Base-by-base conservation (phyloP, 1,140 invertebrate genomes). In the Atta texana region DNA sequence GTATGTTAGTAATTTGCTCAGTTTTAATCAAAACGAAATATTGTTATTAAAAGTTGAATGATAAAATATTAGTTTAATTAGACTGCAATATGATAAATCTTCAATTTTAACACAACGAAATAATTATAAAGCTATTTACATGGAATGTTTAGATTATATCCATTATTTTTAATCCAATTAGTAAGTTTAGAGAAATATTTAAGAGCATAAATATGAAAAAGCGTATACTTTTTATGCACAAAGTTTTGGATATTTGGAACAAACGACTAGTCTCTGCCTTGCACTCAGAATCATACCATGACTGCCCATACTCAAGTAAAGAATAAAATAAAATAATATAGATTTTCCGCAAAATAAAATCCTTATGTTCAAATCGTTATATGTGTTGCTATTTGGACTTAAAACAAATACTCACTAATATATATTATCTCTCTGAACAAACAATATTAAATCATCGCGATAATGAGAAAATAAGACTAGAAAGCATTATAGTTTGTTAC, bases 401-500 rank as follows among this genome's bases (percentile, higher is more conserved):
- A 76, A 90, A 80, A 84, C 89, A 87, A 91, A 92, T 86, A 90
- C 64, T 76, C 86, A 87, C 86, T 90, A 92, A 87, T 92, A 86
- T 77, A 51, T 72, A 78, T 63, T 72, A 77, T 87, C 55, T 87
- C 57, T 86, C 75, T 87, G 78, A 92, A 84, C 61, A 88, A 78
- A 89, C 69, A 77, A 85, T 71, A 87, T 82, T 63, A 51, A 89
- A 8, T 77, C 18, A 71, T 77, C 64, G 59, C 78, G n/a, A 49
- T 75, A 63, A 55, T 31, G 7, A 51, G 85, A 88, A 86, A 87
- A 61, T 53, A 80, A 91, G 39, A 88, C 66, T 82, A 90, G 86
- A 82, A 88, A 85, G 76, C 80, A 72, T 90, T 88, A 89, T 61
- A 92, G 87, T 86, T 87, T 69, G 85, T 85, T 71, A 86, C 21